Evolutionary conservation across 2,113 vertebrate genomes (phyloP).

Genomic region (Bubalus kerabau): DNA sequence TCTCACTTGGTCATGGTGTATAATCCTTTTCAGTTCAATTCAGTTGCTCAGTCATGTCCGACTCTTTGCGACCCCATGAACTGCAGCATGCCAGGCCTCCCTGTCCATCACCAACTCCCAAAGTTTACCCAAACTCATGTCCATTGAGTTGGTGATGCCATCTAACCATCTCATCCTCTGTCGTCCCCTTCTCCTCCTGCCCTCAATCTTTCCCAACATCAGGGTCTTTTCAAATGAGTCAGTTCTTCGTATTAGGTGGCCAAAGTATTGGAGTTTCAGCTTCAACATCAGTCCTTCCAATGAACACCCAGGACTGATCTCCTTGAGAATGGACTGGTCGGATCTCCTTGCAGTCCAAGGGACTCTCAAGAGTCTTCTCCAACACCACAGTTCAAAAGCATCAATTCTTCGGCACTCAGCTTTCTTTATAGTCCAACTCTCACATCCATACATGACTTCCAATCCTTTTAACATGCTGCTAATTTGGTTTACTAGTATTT

Average conservation of each 20-base stretch:
- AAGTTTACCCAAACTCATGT: not conserved
- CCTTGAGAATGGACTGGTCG: not conserved
- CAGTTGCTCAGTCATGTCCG: fast-evolving
- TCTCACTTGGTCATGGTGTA: not conserved
- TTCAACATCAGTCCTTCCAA: not conserved
- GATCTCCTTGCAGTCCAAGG: not conserved
- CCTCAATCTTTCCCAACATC: not conserved
- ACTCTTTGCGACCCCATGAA: not conserved
- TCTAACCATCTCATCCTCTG: not conserved
- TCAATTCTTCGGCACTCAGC: not conserved
- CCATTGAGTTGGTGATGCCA: not conserved
- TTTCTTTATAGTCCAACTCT: not conserved
- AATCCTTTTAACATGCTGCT: not conserved
- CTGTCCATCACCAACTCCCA: not conserved
- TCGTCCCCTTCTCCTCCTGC: not conserved
- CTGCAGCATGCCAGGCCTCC: not conserved
- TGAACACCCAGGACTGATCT: not conserved
- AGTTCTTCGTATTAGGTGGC: not conserved
- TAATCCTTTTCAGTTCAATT: not conserved
- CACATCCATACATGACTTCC: not conserved
- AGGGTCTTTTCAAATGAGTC: not conserved
- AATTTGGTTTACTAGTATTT: not conserved
- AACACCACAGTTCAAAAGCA: not conserved
- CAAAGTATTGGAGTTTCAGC: not conserved
- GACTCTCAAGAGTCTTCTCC: not conserved